Evolutionary conservation across 2,888 invertebrate species (phyloP).

Genomic region (Pelosia muscerda): DNA sequence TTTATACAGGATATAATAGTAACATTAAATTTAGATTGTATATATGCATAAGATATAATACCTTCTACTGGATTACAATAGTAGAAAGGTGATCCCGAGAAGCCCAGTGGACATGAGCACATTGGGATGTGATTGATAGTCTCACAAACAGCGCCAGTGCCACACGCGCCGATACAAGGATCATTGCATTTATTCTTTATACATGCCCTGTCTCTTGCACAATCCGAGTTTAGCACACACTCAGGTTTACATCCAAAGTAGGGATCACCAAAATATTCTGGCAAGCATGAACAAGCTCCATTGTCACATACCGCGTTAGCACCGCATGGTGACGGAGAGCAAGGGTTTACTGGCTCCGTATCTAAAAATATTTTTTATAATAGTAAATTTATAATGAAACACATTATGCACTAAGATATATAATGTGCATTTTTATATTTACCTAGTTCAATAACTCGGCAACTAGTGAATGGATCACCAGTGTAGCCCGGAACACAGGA

Average conservation of each 20-base stretch:
- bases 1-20: not conserved
- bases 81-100: conserved; percentile 88
- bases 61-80: conserved; percentile 83
- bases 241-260: conserved; percentile 92
- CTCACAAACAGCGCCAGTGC: conserved; percentile 85
- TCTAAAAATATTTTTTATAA: conserved; percentile 64
- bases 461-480: conserved; percentile 91
- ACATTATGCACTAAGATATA: not conserved
- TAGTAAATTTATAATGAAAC: not conserved
- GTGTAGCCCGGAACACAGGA: conserved; percentile 89
- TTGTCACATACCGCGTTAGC: conserved; percentile 88
- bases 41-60: conserved; percentile 45
- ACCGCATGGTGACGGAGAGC: conserved; percentile 91
- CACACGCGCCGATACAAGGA: conserved; percentile 91
- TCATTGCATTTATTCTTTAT: conserved; percentile 91
- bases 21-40: not conserved
- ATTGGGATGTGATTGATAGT: conserved; percentile 90
- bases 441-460: conserved; percentile 69
- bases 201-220: conserved; percentile 90
- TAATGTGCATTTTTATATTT: conserved; percentile 29
- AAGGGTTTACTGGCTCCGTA: conserved; percentile 83
- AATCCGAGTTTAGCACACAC: conserved; percentile 92
- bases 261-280: conserved; percentile 92
- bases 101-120: conserved; percentile 89
- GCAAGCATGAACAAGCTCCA: conserved; percentile 90